Conservation (phyloP, 1,140 invertebrate genomes). For the Drosophila subpulchrella region DNA sequence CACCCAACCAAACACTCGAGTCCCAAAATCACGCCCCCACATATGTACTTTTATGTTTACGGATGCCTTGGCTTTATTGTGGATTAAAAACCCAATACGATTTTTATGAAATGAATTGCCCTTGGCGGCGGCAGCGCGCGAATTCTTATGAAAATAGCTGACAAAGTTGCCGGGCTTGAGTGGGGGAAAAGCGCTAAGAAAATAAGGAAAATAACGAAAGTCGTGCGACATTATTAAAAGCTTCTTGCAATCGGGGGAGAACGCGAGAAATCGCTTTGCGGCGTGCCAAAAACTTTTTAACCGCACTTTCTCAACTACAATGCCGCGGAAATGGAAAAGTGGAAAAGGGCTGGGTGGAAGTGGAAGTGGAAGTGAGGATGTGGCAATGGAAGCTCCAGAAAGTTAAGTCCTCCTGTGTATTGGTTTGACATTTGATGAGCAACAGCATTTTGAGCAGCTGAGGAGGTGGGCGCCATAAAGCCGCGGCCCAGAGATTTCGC, state of each 20-base stretch:
- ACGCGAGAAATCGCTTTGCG: constrained; percentile 77
- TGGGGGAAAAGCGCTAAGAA: constrained; percentile 12
- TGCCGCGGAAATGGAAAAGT: constrained; percentile 72
- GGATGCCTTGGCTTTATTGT: constrained; percentile 40
- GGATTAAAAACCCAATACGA: constrained; percentile 52
- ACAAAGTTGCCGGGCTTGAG: constrained; percentile 34
- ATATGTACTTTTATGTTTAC: constrained; percentile 4
- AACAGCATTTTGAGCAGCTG: constrained; percentile 50
- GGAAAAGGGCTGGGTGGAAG: constrained; percentile 36
- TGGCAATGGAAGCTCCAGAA: constrained; percentile 37
- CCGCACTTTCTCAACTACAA: constrained; percentile 75
- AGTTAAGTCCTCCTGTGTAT: constrained; percentile 80
- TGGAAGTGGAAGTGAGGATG: neutral
- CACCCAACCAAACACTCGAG: constrained; percentile 26
- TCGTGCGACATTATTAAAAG: constrained; percentile 69
- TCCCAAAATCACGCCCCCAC: constrained; percentile 7
- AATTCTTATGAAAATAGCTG: constrained; percentile 77
- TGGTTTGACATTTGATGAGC: constrained; percentile 82
- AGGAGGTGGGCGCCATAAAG: neutral
- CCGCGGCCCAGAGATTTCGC: neutral
- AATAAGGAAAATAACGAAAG: constrained; percentile 51
- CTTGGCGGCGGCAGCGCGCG: constrained; percentile 46
- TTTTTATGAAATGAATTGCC: constrained; percentile 57
- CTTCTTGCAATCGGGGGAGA: constrained; percentile 43
- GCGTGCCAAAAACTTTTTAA: constrained; percentile 73